Evolutionary conservation across 2,797 vertebrate genomes (phyloP), one percentile per base, ranked within the genome.

Genomic region (Austrolebias charrua): DNA sequence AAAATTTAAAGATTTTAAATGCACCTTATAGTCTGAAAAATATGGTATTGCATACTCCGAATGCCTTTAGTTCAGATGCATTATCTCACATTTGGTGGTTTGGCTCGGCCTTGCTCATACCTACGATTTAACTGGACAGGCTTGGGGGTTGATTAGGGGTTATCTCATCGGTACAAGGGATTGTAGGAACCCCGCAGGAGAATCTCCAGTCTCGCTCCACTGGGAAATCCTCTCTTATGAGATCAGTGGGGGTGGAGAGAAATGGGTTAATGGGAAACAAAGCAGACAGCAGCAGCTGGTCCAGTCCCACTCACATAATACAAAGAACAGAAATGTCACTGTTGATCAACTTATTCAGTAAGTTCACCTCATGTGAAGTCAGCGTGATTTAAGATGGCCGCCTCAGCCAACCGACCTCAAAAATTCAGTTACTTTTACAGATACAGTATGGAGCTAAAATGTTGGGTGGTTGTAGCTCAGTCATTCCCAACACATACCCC

Each of bases 161-260:
- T 14, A 5, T 60, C 38, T 61, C 52, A 40, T 69, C 46, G 35
- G 50, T 29, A 12, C 52, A 24, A 28, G 10, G 51, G 62, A 66
- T 38, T 53, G 28, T 45, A 49, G 60, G 40, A 69, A n/a, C 66
- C 44, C 19, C 57, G 48, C n/a, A 16, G 15, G 38, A 70, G 45
- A 19, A 52, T 28, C 47, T 62, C 18, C 48, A 60, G 59, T 53
- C n/a, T 1, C 24, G 15, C 51, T 14, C 66, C 55, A 42, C 31
- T 50, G 63, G 53, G 42, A 75, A 72, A 85, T 80, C 55, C 53
- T 60, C 49, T 67, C 15, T 73, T 60, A 65, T 10, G 51, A 59
- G 70, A 80, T 82, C 48, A 83, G 63, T 2, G 31, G 48, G 16
- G 44, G 42, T 24, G 24, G 24, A 24, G 45, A 79, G 71, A 48